These are phyloP conservation scores for Chloropsis hardwickii DNA, from an alignment of 2,113 vertebrate genomes.

Conservation along the genomic window DNA sequence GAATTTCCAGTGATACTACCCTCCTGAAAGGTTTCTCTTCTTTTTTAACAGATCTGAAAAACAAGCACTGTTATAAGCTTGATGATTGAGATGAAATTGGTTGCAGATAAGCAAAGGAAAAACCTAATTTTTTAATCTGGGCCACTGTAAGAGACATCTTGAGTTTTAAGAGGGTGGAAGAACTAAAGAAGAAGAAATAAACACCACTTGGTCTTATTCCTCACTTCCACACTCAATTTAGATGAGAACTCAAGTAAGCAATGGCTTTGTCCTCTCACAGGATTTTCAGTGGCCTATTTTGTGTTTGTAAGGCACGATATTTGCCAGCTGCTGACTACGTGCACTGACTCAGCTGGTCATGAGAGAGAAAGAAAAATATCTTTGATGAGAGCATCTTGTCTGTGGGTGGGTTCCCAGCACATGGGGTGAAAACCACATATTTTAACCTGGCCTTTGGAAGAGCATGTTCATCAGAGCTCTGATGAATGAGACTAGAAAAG, in stretches of 20 bases:
- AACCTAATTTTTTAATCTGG: background rate
- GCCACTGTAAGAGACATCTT: background rate
- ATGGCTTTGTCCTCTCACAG: background rate
- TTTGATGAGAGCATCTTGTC: background rate
- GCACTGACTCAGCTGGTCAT: slow-evolving; percentile 22
- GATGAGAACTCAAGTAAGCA: background rate
- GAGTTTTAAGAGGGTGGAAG: background rate
- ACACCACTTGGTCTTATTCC: background rate
- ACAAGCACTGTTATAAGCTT: background rate
- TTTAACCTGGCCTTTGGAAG: background rate
- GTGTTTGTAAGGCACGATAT: background rate
- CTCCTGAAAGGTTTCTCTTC: background rate
- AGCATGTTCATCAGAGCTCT: background rate
- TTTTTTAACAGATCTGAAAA: background rate
- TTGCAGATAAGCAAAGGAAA: background rate
- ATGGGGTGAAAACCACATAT: accelerated
- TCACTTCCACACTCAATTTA: background rate
- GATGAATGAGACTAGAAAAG: background rate
- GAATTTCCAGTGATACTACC: background rate
- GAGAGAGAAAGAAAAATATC: slow-evolving; percentile 1
- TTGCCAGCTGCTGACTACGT: background rate
- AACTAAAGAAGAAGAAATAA: background rate
- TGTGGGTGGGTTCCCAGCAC: background rate
- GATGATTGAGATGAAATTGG: background rate
- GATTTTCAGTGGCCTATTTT: background rate